Percentiles rank a stretch among this genome's conserved stretches.
Conservation (phyloP, 2,888 invertebrate genomes). For the Lymantria dispar region DNA sequence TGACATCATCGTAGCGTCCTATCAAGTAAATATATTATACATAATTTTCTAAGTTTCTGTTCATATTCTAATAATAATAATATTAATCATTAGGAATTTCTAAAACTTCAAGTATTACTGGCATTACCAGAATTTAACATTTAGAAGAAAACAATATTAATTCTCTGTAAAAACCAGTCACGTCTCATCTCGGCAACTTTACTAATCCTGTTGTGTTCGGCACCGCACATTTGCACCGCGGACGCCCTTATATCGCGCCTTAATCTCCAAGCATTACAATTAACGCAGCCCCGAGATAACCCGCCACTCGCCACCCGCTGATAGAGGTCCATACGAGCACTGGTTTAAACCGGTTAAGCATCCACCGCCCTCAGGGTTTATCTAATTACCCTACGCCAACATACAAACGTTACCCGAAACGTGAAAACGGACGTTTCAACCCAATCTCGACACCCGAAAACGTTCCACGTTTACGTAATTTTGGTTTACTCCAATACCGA, state of each 20-base stretch:
- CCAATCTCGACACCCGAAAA: slow-evolving; percentile 42
- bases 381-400: slow-evolving; percentile 76
- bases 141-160: slow-evolving; percentile 14
- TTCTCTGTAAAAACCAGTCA: slow-evolving; percentile 37
- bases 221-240: slow-evolving; percentile 37
- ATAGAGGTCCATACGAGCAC: slow-evolving; percentile 71
- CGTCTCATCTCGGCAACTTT: slow-evolving; percentile 42
- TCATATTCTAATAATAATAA: too few species aligned
- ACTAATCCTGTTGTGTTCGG: slow-evolving; percentile 44
- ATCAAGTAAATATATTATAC: too few species aligned
- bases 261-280: slow-evolving; percentile 80
- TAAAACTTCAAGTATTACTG: too few species aligned
- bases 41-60: too few species aligned
- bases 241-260: slow-evolving; percentile 64
- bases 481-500: slow-evolving; percentile 43
- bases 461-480: slow-evolving; percentile 54
- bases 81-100: too few species aligned
- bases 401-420: slow-evolving; percentile 37
- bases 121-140: neutral
- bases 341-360: slow-evolving; percentile 80
- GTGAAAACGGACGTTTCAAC: slow-evolving; percentile 41
- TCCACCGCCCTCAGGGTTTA: slow-evolving; percentile 75
- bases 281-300: slow-evolving; percentile 79
- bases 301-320: slow-evolving; percentile 79
- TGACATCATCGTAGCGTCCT: too few species aligned